Conservation (phyloP, 2,797 vertebrate species). For the Todus mexicanus region DNA sequence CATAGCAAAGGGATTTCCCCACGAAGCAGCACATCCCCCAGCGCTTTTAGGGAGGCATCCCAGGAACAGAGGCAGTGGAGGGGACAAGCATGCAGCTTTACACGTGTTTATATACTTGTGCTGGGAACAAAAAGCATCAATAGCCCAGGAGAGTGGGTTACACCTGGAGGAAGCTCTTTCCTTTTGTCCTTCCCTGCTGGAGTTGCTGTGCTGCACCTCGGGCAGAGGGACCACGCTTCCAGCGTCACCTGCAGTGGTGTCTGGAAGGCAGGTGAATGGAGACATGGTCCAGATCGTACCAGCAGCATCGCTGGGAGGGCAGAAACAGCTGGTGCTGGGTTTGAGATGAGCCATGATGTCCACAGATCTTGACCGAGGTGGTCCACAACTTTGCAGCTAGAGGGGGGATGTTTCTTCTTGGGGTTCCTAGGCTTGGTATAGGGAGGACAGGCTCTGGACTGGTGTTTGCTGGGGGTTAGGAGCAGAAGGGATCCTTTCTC, state of each 20-base stretch:
- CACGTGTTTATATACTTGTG: accelerated
- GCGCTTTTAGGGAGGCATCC: neutral
- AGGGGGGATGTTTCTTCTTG: neutral
- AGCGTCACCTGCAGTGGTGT: neutral
- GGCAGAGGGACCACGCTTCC: neutral
- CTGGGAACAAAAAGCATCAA: neutral
- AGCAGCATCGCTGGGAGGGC: neutral
- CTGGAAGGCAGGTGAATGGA: neutral
- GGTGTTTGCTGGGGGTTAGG: neutral
- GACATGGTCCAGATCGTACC: neutral
- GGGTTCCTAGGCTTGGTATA: neutral
- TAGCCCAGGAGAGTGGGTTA: neutral
- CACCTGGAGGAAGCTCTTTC: neutral
- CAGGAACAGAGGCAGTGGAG: neutral
- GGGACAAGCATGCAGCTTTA: neutral
- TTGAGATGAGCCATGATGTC: neutral
- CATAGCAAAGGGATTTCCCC: neutral
- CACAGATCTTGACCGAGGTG: neutral
- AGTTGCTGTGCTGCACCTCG: neutral
- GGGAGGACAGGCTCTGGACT: neutral
- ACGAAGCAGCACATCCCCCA: neutral
- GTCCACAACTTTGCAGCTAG: neutral
- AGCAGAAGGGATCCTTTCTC: neutral
- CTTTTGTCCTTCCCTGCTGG: neutral
- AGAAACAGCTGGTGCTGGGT: neutral